These are phyloP conservation scores for Orientallactaga bullata DNA, from an alignment of 2,113 vertebrate species.

Conservation along the genomic window DNA sequence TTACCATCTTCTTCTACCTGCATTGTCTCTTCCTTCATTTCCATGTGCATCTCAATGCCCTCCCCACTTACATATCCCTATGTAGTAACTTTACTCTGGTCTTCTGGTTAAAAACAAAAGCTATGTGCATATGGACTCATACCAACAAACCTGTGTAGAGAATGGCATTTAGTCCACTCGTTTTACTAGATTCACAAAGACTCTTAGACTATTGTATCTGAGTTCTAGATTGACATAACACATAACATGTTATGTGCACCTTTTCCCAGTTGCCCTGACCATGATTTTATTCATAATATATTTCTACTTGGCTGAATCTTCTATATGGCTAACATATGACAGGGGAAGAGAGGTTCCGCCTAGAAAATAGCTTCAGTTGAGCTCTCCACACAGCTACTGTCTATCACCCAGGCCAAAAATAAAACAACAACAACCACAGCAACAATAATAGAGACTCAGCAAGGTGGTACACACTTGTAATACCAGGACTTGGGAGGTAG, in stretches of 20 bases:
- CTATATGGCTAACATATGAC: background rate
- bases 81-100: background rate
- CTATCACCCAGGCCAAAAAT: background rate
- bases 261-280: background rate
- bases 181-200: slow-evolving; percentile 38
- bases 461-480: background rate
- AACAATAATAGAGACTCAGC: background rate
- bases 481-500: background rate
- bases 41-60: background rate
- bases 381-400: background rate
- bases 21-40: background rate
- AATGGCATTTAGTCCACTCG: background rate
- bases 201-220: background rate
- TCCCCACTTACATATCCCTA: background rate
- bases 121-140: too few relatives aligned
- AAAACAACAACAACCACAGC: background rate
- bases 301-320: slow-evolving; percentile 9
- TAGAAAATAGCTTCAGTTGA: slow-evolving; percentile 42
- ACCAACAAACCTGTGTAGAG: background rate
- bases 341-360: background rate
- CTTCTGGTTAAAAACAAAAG: background rate
- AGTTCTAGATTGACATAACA: background rate
- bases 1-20: background rate
- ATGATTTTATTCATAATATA: background rate
- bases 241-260: background rate